A percentile compares a stretch with the other conserved stretches of the same genome.
Conservation (phyloP, 1,140 invertebrate genomes). For the Diplogasteroides magnus region DNA sequence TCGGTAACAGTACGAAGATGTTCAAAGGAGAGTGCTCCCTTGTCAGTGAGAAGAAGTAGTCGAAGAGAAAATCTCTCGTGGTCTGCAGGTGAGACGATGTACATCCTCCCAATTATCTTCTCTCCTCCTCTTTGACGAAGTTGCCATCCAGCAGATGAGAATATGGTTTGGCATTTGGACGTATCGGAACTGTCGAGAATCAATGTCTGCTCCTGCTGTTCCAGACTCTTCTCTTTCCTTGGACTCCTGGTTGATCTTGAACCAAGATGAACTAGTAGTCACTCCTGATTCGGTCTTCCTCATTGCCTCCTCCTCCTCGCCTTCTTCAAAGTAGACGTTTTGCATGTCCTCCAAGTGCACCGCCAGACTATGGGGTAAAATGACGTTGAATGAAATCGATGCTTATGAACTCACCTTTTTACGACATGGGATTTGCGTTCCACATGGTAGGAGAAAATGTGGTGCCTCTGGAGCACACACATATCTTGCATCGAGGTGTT, state of each 20-base stretch:
- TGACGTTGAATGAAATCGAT: too few species aligned
- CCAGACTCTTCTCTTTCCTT: not conserved
- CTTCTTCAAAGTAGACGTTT: not conserved
- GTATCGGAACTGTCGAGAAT: not conserved
- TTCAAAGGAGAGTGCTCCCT: not conserved
- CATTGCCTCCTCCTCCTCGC: not conserved
- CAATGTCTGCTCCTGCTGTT: too few species aligned
- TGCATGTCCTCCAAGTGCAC: not conserved
- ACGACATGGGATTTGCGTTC: conserved; percentile 3
- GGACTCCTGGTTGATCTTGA: conserved; percentile 5
- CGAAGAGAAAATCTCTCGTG: not conserved
- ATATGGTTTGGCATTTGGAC: not conserved
- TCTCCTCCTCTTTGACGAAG: not conserved
- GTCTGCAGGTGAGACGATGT: not conserved
- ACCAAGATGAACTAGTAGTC: conserved; percentile 5
- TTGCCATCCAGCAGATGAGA: not conserved
- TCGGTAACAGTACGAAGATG: not conserved
- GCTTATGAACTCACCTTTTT: too few species aligned
- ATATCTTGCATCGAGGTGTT: conserved; percentile 4
- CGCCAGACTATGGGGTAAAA: not conserved
- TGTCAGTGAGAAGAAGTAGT: not conserved
- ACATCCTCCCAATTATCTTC: not conserved
- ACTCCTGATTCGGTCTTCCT: not conserved
- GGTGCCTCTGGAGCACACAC: conserved; percentile 8
- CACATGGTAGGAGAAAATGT: not conserved